Conservation (phyloP, 2,113 vertebrate genomes). For the Antigone vipio region DNA sequence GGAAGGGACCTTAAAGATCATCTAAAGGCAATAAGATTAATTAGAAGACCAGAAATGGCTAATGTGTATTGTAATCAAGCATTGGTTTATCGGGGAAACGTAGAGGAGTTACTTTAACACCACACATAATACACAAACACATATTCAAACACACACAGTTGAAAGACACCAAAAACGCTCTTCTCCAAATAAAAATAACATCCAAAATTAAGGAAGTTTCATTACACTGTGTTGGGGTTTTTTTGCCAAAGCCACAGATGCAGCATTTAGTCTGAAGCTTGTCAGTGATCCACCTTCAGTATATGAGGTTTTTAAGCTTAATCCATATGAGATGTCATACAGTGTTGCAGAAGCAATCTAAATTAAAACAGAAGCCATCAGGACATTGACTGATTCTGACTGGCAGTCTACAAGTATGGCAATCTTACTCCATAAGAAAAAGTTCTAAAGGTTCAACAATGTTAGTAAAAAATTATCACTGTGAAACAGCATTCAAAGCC, state of each 20-base stretch:
- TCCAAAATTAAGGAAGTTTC: neutral
- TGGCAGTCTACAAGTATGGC: neutral
- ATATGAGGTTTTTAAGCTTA: neutral
- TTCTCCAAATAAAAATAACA: neutral
- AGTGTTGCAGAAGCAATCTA: neutral
- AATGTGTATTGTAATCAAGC: neutral
- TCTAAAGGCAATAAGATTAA: neutral
- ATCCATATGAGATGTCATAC: neutral
- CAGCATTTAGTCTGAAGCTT: neutral
- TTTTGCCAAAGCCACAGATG: neutral
- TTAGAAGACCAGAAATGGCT: neutral
- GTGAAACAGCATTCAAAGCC: neutral
- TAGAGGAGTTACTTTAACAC: neutral
- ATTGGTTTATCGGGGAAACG: neutral
- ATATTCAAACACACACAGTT: neutral
- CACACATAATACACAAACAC: neutral
- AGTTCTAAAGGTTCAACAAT: neutral
- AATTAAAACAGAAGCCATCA: slow-evolving; percentile 2
- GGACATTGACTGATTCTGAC: neutral
- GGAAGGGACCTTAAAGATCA: too few relatives aligned
- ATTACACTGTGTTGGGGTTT: neutral
- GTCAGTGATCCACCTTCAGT: neutral
- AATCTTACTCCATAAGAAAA: neutral
- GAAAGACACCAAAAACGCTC: neutral
- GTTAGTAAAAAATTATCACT: neutral